Evolutionary conservation across 2,113 vertebrate species (phyloP), one percentile per base, ranked within the genome.

Genomic region (Centropus bengalensis): DNA sequence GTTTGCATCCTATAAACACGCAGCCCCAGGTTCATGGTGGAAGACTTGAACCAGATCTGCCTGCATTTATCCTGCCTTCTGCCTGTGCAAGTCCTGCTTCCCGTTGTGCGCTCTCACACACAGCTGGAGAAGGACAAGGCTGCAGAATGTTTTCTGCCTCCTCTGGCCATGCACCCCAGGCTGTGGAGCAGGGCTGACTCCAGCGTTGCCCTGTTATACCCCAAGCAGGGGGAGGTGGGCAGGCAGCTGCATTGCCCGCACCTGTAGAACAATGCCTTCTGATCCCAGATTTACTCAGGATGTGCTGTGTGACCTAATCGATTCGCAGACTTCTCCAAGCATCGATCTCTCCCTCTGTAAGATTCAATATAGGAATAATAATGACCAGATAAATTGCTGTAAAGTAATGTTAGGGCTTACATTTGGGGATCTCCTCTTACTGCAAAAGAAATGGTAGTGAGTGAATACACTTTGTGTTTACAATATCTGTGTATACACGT

Each of bases 161-260:
- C 42, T 9, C 42, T 30, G 42, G 33, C 12, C 16, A 1, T 1
- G 4, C 30, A 5, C 16, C 36, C 28, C 4, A 24, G 38, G 3
- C 5, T 2, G 7, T 5, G 12, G n/a, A 47, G 38, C 15, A 5
- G 27, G 52, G 51, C 51, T 18, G 33, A 1, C 30, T 14, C 32
- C 16, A 3, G 5, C 0, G 7, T 3, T 56, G 67, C 32, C 42
- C 54, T 14, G 11, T 21, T 11, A 12, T 0, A 5, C 40, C 19
- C 6, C 10, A 1, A 5, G 38, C 27, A 51, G 32, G 55, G 26
- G 0, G 5, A 59, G 16, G 59, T 1, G 2, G 45, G 60, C 54
- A 32, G 58, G 33, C 30, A 4, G 33, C 45, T 9, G 52, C 36
- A 20, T 9, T 30, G 40, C 6, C 40, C 33, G 8, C 19, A 2